These are phyloP conservation scores for Lasioglossum albipes DNA, from an alignment of 1,140 invertebrate genomes.

Conservation along the genomic window DNA sequence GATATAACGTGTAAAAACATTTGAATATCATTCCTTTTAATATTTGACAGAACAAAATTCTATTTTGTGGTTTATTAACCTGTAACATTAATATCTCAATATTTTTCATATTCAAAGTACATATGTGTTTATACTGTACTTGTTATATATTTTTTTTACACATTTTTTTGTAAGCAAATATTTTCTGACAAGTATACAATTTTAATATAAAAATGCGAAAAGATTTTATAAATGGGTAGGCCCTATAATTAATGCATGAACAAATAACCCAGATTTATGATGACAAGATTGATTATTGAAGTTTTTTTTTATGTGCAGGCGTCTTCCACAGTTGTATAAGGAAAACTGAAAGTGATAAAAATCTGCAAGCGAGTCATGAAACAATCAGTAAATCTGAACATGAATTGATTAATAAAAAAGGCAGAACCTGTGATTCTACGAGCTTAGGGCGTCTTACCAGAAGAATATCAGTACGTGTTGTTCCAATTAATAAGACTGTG, in stretches of 20 bases:
- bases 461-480: conserved; percentile 69
- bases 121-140: not conserved
- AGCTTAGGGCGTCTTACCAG: conserved; percentile 42
- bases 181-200: conserved; percentile 5
- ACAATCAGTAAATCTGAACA: conserved; percentile 16
- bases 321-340: conserved; percentile 56
- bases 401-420: not conserved
- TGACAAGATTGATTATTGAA: conserved; percentile 8
- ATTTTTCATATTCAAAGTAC: conserved; percentile 5
- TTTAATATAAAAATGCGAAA: conserved; percentile 33
- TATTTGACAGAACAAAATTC: conserved; percentile 40
- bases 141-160: conserved; percentile 17
- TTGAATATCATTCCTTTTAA: conserved; percentile 31
- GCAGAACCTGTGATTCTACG: conserved; percentile 18
- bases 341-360: conserved; percentile 48
- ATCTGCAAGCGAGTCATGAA: conserved; percentile 28
- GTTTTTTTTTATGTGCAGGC: conserved; percentile 41
- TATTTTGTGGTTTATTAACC: conserved; percentile 36
- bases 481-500: conserved; percentile 62
- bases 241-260: conserved; percentile 13
- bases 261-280: not conserved
- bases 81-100: conserved; percentile 26
- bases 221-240: conserved; percentile 61
- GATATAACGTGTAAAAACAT: conserved; percentile 31
- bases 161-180: conserved; percentile 1